Conservation (phyloP, 2,888 invertebrate genomes). For the Acrobasis consociella region DNA sequence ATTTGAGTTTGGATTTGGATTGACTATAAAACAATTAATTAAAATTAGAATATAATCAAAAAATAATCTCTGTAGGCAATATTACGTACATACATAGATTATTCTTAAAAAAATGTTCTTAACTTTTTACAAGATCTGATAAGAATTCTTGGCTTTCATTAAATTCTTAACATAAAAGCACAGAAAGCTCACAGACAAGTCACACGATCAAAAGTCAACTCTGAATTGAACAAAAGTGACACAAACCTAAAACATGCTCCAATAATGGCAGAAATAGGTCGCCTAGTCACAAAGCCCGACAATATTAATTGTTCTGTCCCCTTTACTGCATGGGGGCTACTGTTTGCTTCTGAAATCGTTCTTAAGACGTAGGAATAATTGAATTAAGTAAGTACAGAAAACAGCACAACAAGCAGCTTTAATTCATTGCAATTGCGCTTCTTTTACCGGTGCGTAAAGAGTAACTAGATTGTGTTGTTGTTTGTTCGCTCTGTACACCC, state of each 20-base stretch:
- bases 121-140: not conserved
- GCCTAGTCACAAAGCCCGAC: conserved; percentile 23
- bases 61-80: not conserved
- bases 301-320: conserved; percentile 34
- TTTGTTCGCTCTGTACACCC: conserved; percentile 30
- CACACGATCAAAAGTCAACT: conserved; percentile 15
- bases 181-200: not conserved
- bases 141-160: not conserved
- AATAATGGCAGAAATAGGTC: conserved; percentile 15
- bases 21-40: too few species aligned
- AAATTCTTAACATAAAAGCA: not conserved
- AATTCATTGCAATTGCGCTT: too few species aligned
- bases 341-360: conserved; percentile 27
- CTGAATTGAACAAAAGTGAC: conserved; percentile 2
- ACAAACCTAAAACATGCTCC: conserved; percentile 8
- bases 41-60: too few species aligned
- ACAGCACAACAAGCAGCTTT: too few species aligned
- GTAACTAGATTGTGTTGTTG: too few species aligned
- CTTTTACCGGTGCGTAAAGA: too few species aligned
- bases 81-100: too few species aligned
- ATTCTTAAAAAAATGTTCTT: too few species aligned
- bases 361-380: conserved; percentile 41
- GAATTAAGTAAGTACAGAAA: conserved; percentile 32
- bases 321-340: conserved; percentile 29
- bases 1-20: too few species aligned